Base-by-base conservation (phyloP, 2,888 invertebrate species). In the Cynaeus angustus region DNA sequence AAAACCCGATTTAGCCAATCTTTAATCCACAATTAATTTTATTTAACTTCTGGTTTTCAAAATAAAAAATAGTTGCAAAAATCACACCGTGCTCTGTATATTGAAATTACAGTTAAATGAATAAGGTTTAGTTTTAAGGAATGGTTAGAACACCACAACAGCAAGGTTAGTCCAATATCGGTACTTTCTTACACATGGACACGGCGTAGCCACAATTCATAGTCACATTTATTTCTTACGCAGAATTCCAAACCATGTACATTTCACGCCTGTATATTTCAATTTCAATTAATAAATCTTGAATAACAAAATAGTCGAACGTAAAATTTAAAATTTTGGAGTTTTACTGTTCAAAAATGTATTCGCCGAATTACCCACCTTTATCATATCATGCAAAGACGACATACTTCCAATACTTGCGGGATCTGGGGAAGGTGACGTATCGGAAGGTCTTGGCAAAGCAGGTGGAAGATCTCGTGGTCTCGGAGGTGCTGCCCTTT, bases 361-460 rank as follows among this genome's bases (percentile, higher is more conserved):
- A 21, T 3, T 21, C 4, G 21, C 21, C 21, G 21, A 21, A 21
- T 21, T 33, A 33, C 33, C 33, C n/a, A 88, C 89, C 86, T 92
- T 93, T 65, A 91, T 88, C 76, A 91, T 90, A 77, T 93, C 92
- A 78, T 92, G 92, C 73, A 93, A 86, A 9, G 92, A 92, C 82
- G 92, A 91, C 88, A 92, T 92, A 82, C 92, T 92, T 82, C 93
- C 93, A 58, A 93, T 88, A 72, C 92, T 92, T 73, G 92, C 89
- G 21, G 93, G 92, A 53, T 85, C 85, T 8, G 85, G 84, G 10
- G 84, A 84, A 5, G 85, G 84, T 7, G 85, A 84, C 12, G 84
- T 83, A 68, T 84, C 84, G 1, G 82, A 79, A 8, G 84, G 83
- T 53, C 89, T 85, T 68, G 89, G 89, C 78, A 89, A 83, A 56